These are phyloP conservation scores for Eumaeus atala DNA, from an alignment of 1,140 invertebrate genomes.

Conservation along the genomic window DNA sequence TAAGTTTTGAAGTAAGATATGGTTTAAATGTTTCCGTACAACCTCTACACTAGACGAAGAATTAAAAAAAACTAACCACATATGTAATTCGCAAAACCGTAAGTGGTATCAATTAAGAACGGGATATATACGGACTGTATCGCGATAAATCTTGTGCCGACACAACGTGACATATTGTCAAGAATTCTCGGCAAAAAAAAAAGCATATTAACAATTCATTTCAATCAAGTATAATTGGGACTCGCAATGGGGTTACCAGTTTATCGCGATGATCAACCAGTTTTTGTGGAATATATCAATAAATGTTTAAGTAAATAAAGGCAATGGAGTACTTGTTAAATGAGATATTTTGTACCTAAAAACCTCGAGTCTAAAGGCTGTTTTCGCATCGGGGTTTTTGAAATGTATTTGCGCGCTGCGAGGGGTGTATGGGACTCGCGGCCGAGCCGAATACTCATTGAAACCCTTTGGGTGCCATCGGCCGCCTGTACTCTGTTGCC, in stretches of 20 bases:
- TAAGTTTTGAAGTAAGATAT: no score
- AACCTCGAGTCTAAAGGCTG: no score
- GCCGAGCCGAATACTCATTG: no score
- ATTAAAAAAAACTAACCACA: neutral
- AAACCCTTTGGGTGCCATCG: no score
- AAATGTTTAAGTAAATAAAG: no score
- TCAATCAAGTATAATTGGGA: constrained; percentile 8
- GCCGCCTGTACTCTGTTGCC: no score
- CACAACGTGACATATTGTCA: neutral
- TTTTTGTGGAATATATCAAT: neutral
- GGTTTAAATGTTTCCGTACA: no score
- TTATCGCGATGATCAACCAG: constrained; percentile 2
- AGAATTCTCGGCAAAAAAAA: constrained; percentile 4
- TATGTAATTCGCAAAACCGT: neutral
- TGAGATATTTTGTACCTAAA: no score
- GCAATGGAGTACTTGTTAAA: no score
- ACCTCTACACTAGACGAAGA: neutral
- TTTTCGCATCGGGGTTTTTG: no score
- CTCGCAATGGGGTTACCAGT: constrained; percentile 6
- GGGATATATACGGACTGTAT: neutral
- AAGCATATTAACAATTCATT: constrained; percentile 2
- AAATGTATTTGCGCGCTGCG: no score
- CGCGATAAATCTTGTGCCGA: neutral
- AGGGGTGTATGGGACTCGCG: no score
- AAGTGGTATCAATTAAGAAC: constrained; percentile 1